Percentiles rank a stretch among this genome's conserved stretches.
Conservation (phyloP, 2,797 vertebrate genomes). For the Protosalanx chinensis region DNA sequence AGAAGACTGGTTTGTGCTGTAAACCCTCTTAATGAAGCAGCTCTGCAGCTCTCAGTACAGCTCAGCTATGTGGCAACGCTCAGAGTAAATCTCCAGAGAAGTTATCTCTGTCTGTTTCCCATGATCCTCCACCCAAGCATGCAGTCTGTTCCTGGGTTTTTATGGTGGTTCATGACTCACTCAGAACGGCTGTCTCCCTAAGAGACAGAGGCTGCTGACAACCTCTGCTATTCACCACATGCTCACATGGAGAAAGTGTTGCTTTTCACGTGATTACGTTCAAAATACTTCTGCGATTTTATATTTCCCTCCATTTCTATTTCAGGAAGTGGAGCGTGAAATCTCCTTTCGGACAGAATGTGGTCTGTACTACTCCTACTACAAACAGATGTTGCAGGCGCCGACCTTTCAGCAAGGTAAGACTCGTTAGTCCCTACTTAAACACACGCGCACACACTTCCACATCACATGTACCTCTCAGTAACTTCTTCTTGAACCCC, state of each 20-base stretch:
- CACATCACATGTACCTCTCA: neutral
- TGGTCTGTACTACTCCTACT: slow-evolving; percentile 98
- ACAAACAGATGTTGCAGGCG: slow-evolving; percentile 94
- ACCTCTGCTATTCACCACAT: neutral
- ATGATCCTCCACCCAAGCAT: slow-evolving; percentile 5
- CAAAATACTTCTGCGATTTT: slow-evolving; percentile 4
- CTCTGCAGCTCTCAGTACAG: neutral
- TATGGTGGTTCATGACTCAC: slow-evolving; percentile 5
- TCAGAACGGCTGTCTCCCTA: neutral
- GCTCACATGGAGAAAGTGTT: slow-evolving; percentile 31
- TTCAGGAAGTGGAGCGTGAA: slow-evolving; percentile 96
- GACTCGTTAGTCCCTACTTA: neutral
- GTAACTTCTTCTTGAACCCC: neutral
- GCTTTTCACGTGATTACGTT: neutral
- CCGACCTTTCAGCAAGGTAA: slow-evolving; percentile 90
- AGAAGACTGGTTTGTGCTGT: no score
- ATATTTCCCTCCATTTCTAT: slow-evolving; percentile 42
- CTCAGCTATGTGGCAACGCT: neutral
- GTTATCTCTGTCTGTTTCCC: neutral
- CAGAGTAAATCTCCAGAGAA: neutral
- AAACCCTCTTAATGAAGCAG: no score
- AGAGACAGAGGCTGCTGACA: neutral
- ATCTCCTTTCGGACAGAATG: slow-evolving; percentile 99
- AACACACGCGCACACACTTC: neutral
- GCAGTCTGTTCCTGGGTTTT: slow-evolving; percentile 14